Conservation (phyloP, 1,140 invertebrate species). For the Thalassaphorura encarpata region DNA sequence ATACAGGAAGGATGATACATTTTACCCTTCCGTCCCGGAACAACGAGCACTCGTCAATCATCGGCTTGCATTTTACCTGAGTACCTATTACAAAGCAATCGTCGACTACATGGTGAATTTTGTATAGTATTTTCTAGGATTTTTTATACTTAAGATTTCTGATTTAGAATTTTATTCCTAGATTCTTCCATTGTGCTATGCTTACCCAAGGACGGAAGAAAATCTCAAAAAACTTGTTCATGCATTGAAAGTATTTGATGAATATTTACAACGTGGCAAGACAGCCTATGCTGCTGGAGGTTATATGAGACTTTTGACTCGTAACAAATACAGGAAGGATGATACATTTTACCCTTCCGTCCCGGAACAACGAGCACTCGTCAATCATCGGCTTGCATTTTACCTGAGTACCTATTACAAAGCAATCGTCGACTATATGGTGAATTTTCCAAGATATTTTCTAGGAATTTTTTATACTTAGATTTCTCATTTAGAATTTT, state of each 20-base stretch:
- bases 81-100: conserved; percentile 60
- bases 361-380: conserved; percentile 50
- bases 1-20: conserved; percentile 49
- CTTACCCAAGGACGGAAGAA: conserved; percentile 54
- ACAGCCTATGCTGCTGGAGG: conserved; percentile 51
- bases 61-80: conserved; percentile 61
- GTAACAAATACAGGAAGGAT: conserved; percentile 49
- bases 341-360: conserved; percentile 58
- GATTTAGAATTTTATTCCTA: conserved; percentile 37
- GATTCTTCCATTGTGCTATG: conserved; percentile 61
- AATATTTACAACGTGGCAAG: conserved; percentile 48
- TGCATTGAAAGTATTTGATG: conserved; percentile 56
- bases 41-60: conserved; percentile 59
- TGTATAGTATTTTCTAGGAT: not conserved
- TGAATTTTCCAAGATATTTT: conserved; percentile 37
- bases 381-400: conserved; percentile 64
- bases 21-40: conserved; percentile 59
- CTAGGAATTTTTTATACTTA: not conserved
- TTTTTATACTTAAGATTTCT: not conserved
- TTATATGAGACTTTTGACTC: conserved; percentile 23
- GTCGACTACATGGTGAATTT: conserved; percentile 50
- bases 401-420: conserved; percentile 63
- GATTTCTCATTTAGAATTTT: not conserved
- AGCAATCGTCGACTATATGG: conserved; percentile 53
- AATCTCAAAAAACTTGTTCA: conserved; percentile 55